phyloP scores from a whole-genome alignment of 2,797 vertebrate genomes.

The Clarias laeviceps region DNA sequence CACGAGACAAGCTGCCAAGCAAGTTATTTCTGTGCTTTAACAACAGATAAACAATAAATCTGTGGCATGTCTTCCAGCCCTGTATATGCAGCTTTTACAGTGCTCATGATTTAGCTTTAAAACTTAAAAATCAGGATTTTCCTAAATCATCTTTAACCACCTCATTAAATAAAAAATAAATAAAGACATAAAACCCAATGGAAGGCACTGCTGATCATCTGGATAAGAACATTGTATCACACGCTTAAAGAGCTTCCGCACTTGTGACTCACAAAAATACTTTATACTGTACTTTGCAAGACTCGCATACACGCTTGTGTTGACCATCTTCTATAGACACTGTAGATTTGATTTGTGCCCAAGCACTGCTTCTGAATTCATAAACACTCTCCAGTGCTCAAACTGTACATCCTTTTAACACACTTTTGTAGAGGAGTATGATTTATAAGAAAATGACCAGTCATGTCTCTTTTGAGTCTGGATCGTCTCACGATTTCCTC shows the following conservation, averaged over 20 bases:
- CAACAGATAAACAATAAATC: neutral
- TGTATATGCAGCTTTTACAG: no score
- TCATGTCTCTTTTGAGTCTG: neutral
- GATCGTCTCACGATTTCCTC: neutral
- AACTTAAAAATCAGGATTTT: neutral
- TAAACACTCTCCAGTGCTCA: neutral
- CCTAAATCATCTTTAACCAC: neutral
- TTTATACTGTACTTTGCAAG: neutral
- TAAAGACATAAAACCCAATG: neutral
- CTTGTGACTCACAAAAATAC: neutral
- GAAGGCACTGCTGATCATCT: neutral
- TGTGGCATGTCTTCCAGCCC: neutral
- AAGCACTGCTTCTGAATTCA: neutral
- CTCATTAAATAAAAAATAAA: neutral
- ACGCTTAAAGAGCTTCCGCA: no score
- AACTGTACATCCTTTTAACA: neutral
- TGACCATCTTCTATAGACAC: neutral
- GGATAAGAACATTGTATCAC: neutral
- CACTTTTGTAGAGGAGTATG: neutral
- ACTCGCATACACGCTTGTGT: neutral
- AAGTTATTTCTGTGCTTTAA: neutral
- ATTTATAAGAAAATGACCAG: neutral
- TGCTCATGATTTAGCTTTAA: neutral
- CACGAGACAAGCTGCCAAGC: neutral
- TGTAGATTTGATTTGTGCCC: neutral